Percentiles rank a stretch among this genome's conserved stretches.
Conservation (phyloP, 2,797 vertebrate genomes). For the Falco biarmicus region DNA sequence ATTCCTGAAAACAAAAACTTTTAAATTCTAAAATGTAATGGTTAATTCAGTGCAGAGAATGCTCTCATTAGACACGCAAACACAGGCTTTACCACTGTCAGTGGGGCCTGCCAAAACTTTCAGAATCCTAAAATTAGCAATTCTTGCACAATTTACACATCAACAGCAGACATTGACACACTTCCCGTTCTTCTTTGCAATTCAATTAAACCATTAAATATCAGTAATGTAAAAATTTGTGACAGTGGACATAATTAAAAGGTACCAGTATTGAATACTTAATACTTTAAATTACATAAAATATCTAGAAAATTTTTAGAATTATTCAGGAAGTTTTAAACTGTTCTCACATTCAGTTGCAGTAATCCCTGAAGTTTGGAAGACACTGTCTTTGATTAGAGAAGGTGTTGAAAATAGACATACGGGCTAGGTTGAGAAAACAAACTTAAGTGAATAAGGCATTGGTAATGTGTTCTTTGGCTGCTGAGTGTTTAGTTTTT, state of each 20-base stretch:
- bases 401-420: not conserved
- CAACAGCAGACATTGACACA: not conserved
- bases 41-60: not conserved
- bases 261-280: fast-evolving
- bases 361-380: not conserved
- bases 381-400: not conserved
- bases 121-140: not conserved
- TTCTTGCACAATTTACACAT: not conserved
- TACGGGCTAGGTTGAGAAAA: not conserved
- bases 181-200: not conserved
- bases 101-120: not conserved
- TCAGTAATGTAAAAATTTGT: fast-evolving
- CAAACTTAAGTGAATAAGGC: not conserved
- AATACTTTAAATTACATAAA: not conserved
- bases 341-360: not conserved
- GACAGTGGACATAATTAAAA: not conserved
- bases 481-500: not conserved
- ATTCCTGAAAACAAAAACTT: not conserved
- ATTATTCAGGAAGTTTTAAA: not conserved
- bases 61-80: fast-evolving
- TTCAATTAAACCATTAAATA: not conserved
- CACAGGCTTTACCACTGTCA: not conserved
- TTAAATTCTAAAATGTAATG: not conserved
- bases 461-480: not conserved
- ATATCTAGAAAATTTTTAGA: not conserved